Evolutionary conservation across 2,797 vertebrate species (phyloP).

Genomic region (Trematomus bernacchii): DNA sequence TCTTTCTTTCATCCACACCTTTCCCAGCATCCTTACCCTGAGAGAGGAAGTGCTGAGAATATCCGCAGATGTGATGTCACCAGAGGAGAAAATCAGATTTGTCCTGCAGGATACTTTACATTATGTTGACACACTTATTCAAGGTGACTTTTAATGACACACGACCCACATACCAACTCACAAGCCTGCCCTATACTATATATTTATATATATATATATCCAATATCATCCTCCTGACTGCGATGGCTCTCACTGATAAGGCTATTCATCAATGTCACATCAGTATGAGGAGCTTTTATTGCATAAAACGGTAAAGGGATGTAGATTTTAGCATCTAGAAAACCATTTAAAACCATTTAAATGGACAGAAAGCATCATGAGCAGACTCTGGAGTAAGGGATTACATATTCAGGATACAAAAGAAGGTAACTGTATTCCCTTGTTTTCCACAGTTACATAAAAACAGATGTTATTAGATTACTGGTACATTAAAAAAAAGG

Average conservation of each 20-base stretch:
- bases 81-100: conserved; percentile 67
- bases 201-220: conserved; percentile 28
- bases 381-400: too few species aligned
- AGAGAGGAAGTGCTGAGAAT: conserved; percentile 76
- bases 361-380: neutral
- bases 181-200: conserved; percentile 7
- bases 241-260: conserved; percentile 26
- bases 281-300: conserved; percentile 20
- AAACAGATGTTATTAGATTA: too few species aligned
- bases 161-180: conserved; percentile 53
- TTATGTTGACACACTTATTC: conserved; percentile 81
- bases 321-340: conserved; percentile 14
- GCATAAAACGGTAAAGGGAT: conserved; percentile 14
- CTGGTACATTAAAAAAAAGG: too few species aligned
- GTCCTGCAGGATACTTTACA: conserved; percentile 74
- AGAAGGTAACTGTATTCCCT: too few species aligned
- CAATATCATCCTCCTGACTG: conserved; percentile 8
- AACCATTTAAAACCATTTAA: neutral
- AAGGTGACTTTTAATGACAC: conserved; percentile 82
- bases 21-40: conserved; percentile 46
- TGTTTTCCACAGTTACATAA: too few species aligned
- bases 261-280: conserved; percentile 45
- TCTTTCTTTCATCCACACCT: conserved; percentile 52
- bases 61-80: conserved; percentile 76
- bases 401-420: too few species aligned